These are phyloP conservation scores for Crax fasciolata DNA, from an alignment of 2,797 vertebrate genomes.

Conservation along the genomic window DNA sequence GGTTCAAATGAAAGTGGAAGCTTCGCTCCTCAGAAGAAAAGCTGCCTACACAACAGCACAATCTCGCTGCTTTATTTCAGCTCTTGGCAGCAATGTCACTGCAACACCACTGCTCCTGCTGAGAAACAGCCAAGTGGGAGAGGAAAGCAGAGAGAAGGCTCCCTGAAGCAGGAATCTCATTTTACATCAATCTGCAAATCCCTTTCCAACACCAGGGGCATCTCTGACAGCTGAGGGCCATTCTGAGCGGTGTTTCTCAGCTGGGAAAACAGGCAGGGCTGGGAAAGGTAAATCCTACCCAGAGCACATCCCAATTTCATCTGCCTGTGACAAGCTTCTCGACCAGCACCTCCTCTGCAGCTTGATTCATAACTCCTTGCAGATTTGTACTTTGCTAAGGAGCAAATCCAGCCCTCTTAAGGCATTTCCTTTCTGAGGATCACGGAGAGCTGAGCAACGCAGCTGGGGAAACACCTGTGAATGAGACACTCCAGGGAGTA, in stretches of 20 bases:
- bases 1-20: neutral
- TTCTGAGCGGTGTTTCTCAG: neutral
- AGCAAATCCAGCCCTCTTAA: neutral
- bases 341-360: neutral
- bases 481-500: neutral
- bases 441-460: neutral
- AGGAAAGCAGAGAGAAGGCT: neutral
- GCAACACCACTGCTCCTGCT: neutral
- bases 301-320: constrained; percentile 21
- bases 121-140: neutral
- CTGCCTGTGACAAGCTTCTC: neutral
- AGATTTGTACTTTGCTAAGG: neutral
- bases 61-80: neutral
- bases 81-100: neutral
- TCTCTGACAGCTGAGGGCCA: neutral
- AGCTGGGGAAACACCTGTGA: neutral
- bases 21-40: neutral
- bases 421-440: neutral
- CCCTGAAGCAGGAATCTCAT: neutral
- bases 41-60: neutral
- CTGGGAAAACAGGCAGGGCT: neutral
- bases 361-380: neutral
- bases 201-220: neutral
- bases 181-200: neutral
- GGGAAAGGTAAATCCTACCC: neutral